Base-by-base conservation (phyloP, 2,113 vertebrate species). In the Choloepus hoffmanni region DNA sequence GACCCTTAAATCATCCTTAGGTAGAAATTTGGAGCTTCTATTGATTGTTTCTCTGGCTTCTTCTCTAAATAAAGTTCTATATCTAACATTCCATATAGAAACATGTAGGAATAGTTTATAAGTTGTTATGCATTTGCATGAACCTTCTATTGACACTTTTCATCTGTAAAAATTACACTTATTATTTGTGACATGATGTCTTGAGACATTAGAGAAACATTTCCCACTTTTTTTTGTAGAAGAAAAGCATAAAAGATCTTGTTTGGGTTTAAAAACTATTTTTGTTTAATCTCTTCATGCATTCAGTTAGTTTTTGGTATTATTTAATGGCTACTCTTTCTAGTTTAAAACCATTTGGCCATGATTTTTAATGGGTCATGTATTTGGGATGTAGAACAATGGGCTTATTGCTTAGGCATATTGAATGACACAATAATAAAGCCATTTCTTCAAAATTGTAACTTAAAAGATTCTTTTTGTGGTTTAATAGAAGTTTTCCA, bases 401-500 rank as follows among this genome's bases (percentile, higher is more conserved):
- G 43, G n/a, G 72, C 50, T 72, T 90, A 58, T 45, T 89, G 16
- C 67, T 93, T 92, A 85, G 62, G 45, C 53, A 82, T 91, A 76
- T 73, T 93, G 83, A 82, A 70, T 78, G 58, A 85, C 33, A 85
- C 8, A 63, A 23, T 89, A 82, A 96, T 58, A 73, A 87, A 90
- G 58, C 88, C 70, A 78, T 24, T 89, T 50, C 26, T 93, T 95
- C 48, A 95, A 73, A 65, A 76, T 28, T 53, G 43, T 36, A 78
- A 65, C 73, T 94, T 11, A 63, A 91, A 78, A 95, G 74, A 79
- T 30, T 83, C n/a, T 18, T 76, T 86, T 94, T 89, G 85, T 78
- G 74, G 89, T 86, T 93, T 95, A 91, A 94, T 91, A 48, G 21
- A 60, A 86, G 36, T 89, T 96, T 91, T 83, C 70, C 21, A 85